Evolutionary conservation across 2,797 vertebrate species (phyloP), one percentile per base, ranked within the genome.

Genomic region (Tympanoctomys barrerae): DNA sequence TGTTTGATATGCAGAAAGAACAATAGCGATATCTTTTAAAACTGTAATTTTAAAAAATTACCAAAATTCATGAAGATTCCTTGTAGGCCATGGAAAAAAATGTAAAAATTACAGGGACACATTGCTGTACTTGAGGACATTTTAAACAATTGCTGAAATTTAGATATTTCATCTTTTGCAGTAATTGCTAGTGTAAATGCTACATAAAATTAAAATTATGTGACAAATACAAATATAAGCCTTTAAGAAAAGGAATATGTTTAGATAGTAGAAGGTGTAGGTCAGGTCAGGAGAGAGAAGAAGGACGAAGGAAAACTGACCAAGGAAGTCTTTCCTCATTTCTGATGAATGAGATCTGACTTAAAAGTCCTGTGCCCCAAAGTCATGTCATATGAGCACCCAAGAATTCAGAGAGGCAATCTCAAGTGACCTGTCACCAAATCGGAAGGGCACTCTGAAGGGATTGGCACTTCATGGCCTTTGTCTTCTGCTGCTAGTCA

Each of bases 251-350:
- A 79, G 84, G 49, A 73, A 2, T 71, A 54, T 90, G 24, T 73
- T 31, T 46, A 95, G 88, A 26, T 75, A 21, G 28, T 31, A 7
- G 26, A 78, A 79, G 26, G 33, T 28, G 28, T 14, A 42, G 42
- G 42, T 33, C 54, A 4, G 42, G 42, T 21, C 31, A 24, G 18
- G 52, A 49, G 19, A 79, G 14, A 75, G 36, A 54, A 68, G 22
- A 80, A 19, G 0, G 0, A 0, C 31, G 46, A 39, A 3, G 10
- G 42, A 39, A 66, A 24, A n/a, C 16, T 7, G 31, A 33, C 1
- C 24, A 12, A 36, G 22, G 4, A 89, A 21, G 5, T 64, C 12
- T 75, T 54, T 92, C 19, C 49, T 16, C 62, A 49, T 42, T 90
- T 94, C 10, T 10, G 4, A 7, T 18, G 54, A 85, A 18, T 57